Evolutionary conservation across 2,888 invertebrate genomes (phyloP).

Genomic region (Nasonia oneida): DNA sequence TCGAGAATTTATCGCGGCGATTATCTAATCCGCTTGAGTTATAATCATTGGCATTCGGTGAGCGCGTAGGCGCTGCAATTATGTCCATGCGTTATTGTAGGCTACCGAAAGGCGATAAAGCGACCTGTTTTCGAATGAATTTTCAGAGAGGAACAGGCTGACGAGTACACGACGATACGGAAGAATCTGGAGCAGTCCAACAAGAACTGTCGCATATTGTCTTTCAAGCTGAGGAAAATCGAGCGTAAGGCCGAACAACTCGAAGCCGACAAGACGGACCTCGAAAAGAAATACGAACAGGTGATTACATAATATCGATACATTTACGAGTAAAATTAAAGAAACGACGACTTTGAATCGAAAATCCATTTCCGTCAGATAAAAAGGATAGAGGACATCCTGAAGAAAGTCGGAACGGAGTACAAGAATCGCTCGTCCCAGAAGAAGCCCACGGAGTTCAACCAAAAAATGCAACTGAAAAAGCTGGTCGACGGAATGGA

Average conservation of each 20-base stretch:
- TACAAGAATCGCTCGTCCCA: slow-evolving; percentile 86
- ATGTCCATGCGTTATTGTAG: neutral
- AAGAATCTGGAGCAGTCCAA: slow-evolving; percentile 97
- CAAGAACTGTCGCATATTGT: slow-evolving; percentile 98
- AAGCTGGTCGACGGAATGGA: slow-evolving; percentile 93
- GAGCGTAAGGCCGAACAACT: slow-evolving; percentile 93
- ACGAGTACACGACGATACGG: slow-evolving; percentile 96
- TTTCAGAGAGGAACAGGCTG: slow-evolving; percentile 95
- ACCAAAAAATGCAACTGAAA: slow-evolving; percentile 87
- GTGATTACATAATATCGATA: slow-evolving; percentile 69
- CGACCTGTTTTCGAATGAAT: slow-evolving; percentile 42
- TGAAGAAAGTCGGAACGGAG: slow-evolving; percentile 85
- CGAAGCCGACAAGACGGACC: slow-evolving; percentile 90
- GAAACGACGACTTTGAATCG: neutral
- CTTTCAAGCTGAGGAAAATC: slow-evolving; percentile 97
- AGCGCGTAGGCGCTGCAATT: neutral
- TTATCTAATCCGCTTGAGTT: neutral
- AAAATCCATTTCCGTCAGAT: slow-evolving; percentile 62
- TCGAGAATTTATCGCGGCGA: neutral
- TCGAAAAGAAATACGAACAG: slow-evolving; percentile 85
- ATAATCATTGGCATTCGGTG: neutral
- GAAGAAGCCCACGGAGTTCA: slow-evolving; percentile 87
- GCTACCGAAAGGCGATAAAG: neutral
- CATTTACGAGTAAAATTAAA: no score
- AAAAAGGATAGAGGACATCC: slow-evolving; percentile 83